Conservation (phyloP, 2,113 vertebrate species). For the Bubo blakistoni region DNA sequence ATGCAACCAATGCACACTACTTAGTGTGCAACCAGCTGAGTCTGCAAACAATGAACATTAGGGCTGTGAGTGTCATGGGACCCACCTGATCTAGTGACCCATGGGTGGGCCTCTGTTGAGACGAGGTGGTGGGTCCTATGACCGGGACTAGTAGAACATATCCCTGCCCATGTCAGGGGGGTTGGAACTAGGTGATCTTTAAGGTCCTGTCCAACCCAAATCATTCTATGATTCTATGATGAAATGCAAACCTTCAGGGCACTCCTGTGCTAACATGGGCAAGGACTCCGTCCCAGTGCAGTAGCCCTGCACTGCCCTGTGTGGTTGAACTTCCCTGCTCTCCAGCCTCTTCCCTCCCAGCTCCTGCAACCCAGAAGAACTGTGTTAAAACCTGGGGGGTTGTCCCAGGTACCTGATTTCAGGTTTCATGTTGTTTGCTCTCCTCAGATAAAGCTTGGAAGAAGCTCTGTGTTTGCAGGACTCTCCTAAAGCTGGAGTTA, state of each 20-base stretch:
- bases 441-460: background rate
- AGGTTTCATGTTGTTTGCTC: background rate
- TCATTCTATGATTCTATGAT: no score
- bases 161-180: no score
- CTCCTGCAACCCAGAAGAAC: background rate
- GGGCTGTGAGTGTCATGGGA: background rate
- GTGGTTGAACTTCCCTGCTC: background rate
- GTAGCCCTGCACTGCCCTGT: background rate
- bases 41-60: background rate
- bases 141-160: no score
- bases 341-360: background rate
- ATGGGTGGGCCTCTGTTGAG: no score
- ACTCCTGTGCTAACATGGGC: background rate
- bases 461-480: background rate
- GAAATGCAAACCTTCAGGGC: background rate
- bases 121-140: no score
- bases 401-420: background rate
- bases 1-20: background rate
- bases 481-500: background rate
- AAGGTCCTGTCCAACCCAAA: no score
- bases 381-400: fast-evolving
- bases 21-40: no score
- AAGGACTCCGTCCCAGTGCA: background rate
- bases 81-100: background rate
- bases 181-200: no score